Evolutionary conservation across 1,140 invertebrate genomes (phyloP).

Genomic region (Drosophila triauraria): DNA sequence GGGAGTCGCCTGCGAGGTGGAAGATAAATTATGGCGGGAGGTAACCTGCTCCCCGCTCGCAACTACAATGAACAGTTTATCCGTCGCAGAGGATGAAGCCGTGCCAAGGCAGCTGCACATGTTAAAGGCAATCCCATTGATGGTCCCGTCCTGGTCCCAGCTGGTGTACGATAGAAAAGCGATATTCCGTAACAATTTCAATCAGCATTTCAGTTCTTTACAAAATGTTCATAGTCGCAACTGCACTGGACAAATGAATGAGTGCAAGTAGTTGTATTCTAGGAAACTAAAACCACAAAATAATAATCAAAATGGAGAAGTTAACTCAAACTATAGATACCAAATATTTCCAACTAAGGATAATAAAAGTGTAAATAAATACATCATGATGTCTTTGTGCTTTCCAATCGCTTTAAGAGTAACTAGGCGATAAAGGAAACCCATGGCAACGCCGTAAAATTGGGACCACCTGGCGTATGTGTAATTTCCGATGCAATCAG

Average conservation of each 20-base stretch:
- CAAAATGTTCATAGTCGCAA: background rate
- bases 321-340: too few relatives aligned
- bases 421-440: background rate
- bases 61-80: constrained; percentile 28
- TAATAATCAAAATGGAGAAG: background rate
- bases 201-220: background rate
- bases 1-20: constrained; percentile 5
- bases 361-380: background rate
- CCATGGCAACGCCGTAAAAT: background rate
- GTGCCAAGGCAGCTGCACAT: constrained; percentile 6
- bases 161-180: constrained; percentile 8
- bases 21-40: constrained; percentile 30
- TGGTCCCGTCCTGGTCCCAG: constrained; percentile 8
- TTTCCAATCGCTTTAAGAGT: too few relatives aligned
- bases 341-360: too few relatives aligned
- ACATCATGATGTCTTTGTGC: too few relatives aligned
- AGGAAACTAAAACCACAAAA: background rate
- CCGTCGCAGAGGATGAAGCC: constrained; percentile 9
- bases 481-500: constrained; percentile 21
- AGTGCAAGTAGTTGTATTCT: background rate
- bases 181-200: background rate
- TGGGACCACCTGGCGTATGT: constrained; percentile 17
- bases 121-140: constrained; percentile 13
- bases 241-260: background rate
- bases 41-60: constrained; percentile 10